Conservation (phyloP, 2,888 invertebrate genomes). For the Polylopha cassiicola region DNA sequence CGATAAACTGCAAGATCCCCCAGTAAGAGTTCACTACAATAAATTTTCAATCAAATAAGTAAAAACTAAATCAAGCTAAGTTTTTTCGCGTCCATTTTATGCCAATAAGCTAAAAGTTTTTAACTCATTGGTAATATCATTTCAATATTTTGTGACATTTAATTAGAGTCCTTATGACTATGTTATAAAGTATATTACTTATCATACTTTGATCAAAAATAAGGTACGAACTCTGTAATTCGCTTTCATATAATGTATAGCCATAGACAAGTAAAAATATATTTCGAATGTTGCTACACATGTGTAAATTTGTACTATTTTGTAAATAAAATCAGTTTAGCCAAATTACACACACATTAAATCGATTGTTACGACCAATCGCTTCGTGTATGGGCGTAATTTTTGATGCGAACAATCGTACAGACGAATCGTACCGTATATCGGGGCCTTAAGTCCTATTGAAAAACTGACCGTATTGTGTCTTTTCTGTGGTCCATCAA, state of each 20-base stretch:
- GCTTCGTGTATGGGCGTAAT: too few relatives aligned
- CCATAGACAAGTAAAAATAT: slow-evolving; percentile 13
- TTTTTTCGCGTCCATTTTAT: slow-evolving; percentile 22
- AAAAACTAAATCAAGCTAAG: slow-evolving; percentile 15
- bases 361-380: too few relatives aligned
- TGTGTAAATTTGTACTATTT: background rate
- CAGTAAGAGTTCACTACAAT: slow-evolving; percentile 15
- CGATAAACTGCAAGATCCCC: too few relatives aligned
- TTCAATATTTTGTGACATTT: background rate
- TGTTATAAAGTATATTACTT: background rate
- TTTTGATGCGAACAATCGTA: too few relatives aligned
- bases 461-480: too few relatives aligned
- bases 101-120: background rate
- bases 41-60: slow-evolving; percentile 15
- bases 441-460: too few relatives aligned
- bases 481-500: too few relatives aligned
- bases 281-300: background rate
- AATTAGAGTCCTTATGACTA: background rate
- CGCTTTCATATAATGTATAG: background rate
- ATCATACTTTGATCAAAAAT: background rate
- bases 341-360: too few relatives aligned
- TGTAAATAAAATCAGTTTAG: background rate
- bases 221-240: background rate
- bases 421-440: too few relatives aligned
- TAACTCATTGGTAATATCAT: background rate